These are phyloP conservation scores for Carettochelys insculpta DNA, from an alignment of 2,113 vertebrate genomes.

Conservation along the genomic window DNA sequence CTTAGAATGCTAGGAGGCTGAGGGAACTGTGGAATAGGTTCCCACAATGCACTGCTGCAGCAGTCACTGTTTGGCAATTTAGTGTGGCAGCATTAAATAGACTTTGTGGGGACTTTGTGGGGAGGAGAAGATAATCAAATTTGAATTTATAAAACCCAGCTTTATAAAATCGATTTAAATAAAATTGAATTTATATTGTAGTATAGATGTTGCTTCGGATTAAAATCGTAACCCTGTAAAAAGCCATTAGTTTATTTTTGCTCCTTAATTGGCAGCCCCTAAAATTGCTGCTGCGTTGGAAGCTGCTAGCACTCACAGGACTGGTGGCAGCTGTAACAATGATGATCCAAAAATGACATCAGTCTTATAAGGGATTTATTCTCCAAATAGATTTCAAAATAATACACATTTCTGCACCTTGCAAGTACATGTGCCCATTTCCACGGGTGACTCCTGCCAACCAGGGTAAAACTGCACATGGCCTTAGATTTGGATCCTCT, in stretches of 20 bases:
- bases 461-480: neutral
- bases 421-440: neutral
- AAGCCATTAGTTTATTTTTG: neutral
- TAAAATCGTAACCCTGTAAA: neutral
- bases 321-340: neutral
- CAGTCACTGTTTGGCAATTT: too few relatives aligned
- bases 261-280: neutral
- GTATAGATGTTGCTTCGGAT: too few relatives aligned
- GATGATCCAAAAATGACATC: neutral
- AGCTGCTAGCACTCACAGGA: rapidly evolving
- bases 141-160: too few relatives aligned
- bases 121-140: too few relatives aligned
- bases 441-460: neutral
- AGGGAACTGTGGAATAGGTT: too few relatives aligned
- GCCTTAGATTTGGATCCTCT: neutral
- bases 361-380: neutral
- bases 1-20: too few relatives aligned
- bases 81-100: too few relatives aligned
- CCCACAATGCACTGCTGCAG: too few relatives aligned
- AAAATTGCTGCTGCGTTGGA: neutral
- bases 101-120: too few relatives aligned
- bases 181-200: too few relatives aligned
- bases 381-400: neutral
- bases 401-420: neutral
- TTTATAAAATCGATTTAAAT: too few relatives aligned